Conservation (phyloP, 23 tunicate genomes). For the Clavelina lepadiformis region DNA sequence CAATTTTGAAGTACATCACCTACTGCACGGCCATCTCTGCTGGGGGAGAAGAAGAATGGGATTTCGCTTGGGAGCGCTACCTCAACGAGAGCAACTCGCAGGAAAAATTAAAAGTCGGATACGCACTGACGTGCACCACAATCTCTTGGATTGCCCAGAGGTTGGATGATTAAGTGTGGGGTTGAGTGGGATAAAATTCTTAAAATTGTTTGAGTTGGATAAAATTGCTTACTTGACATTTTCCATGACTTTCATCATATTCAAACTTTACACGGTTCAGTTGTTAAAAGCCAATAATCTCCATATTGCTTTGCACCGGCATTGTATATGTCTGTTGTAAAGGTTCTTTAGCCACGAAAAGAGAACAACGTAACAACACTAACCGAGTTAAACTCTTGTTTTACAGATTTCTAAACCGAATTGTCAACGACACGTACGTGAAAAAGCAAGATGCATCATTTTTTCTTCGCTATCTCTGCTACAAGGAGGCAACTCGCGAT, state of each 20-base stretch:
- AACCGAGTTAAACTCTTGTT: too few relatives aligned
- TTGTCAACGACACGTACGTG: conserved; percentile 9
- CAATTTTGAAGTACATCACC: conserved; percentile 22
- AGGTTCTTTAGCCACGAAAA: too few relatives aligned
- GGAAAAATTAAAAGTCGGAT: conserved; percentile 27
- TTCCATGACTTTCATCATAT: too few relatives aligned
- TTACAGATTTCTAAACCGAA: conserved; percentile 16
- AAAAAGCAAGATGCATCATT: conserved; percentile 39
- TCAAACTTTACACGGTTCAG: too few relatives aligned
- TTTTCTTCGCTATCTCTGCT: conserved; percentile 14
- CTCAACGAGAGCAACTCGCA: conserved; percentile 29
- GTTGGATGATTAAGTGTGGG: conserved; percentile 11
- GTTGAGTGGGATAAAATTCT: too few relatives aligned
- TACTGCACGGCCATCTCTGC: conserved; percentile 33
- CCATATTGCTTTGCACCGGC: too few relatives aligned
- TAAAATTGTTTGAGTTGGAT: too few relatives aligned
- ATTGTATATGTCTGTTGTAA: too few relatives aligned
- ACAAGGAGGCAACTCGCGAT: conserved; percentile 51
- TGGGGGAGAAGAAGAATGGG: conserved; percentile 27
- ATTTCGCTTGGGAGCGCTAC: conserved; percentile 25
- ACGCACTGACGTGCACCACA: conserved; percentile 31
- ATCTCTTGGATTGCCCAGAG: conserved; percentile 38
- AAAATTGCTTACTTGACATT: too few relatives aligned
- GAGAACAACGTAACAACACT: too few relatives aligned
- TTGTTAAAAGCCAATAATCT: too few relatives aligned